phyloP scores from a whole-genome alignment of 2,888 invertebrate genomes.

The Sturmia bella region DNA sequence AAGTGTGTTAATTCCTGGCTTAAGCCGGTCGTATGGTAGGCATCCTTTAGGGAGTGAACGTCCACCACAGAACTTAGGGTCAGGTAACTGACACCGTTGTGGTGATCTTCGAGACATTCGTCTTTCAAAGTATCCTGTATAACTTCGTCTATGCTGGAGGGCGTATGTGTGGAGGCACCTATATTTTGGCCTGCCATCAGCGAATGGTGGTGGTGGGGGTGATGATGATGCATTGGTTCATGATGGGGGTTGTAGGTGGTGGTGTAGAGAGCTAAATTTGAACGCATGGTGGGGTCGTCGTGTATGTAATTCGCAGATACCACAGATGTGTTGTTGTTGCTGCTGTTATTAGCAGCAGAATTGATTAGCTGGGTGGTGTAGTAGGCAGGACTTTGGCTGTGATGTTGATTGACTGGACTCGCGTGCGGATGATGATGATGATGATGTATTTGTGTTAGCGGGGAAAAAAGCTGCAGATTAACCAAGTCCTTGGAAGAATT shows the following conservation, averaged over 20 bases:
- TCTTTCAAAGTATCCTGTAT: constrained; percentile 82
- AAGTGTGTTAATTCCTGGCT: constrained; percentile 68
- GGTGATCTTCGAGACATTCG: constrained; percentile 80
- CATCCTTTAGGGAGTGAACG: constrained; percentile 78
- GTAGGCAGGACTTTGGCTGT: constrained; percentile 70
- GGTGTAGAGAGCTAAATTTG: constrained; percentile 77
- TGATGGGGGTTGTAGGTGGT: constrained; percentile 70
- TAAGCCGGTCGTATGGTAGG: constrained; percentile 72
- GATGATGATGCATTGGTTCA: constrained; percentile 73
- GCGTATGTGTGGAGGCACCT: constrained; percentile 72
- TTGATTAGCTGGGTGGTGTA: constrained; percentile 71
- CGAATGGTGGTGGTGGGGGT: constrained; percentile 64
- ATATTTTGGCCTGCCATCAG: constrained; percentile 56
- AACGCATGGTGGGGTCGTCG: constrained; percentile 77
- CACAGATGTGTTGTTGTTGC: not conserved
- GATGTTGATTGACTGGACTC: constrained; percentile 23
- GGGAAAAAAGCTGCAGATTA: constrained; percentile 63
- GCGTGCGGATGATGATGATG: constrained; percentile 58
- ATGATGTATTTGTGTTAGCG: constrained; percentile 60
- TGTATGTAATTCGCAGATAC: constrained; percentile 63
- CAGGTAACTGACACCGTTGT: constrained; percentile 77
- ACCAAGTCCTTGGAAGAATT: constrained; percentile 70
- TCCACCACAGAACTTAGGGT: constrained; percentile 79
- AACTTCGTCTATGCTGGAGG: constrained; percentile 80
- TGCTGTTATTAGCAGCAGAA: constrained; percentile 53